Evolutionary conservation across 1,140 invertebrate species (phyloP).

Genomic region (Drosophila setifemur): DNA sequence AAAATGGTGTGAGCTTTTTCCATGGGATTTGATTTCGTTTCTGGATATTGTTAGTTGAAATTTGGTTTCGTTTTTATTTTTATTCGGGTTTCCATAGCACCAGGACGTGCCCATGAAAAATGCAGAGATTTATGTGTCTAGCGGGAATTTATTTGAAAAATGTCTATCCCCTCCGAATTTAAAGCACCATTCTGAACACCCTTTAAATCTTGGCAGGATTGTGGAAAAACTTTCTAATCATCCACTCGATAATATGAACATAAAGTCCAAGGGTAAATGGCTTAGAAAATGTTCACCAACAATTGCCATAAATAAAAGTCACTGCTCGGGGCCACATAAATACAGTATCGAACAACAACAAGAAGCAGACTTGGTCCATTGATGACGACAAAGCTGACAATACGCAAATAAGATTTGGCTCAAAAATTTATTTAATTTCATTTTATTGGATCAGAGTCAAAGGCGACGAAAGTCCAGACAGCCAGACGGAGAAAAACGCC

Average conservation of each 20-base stretch:
- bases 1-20: background rate
- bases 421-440: slow-evolving; percentile 79
- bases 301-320: slow-evolving; percentile 71
- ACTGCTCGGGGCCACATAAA: slow-evolving; percentile 43
- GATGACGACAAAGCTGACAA: slow-evolving; percentile 61
- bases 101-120: background rate
- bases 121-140: background rate
- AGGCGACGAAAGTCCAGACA: slow-evolving; percentile 51
- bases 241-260: slow-evolving; percentile 57
- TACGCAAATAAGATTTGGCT: slow-evolving; percentile 79
- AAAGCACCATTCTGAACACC: background rate
- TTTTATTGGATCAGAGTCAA: slow-evolving; percentile 71
- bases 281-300: slow-evolving; percentile 75
- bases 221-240: slow-evolving; percentile 26
- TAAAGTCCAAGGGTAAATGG: slow-evolving; percentile 74
- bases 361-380: slow-evolving; percentile 9
- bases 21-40: too few species aligned
- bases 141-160: background rate
- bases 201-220: background rate
- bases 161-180: background rate
- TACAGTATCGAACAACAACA: slow-evolving; percentile 49
- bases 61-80: too few species aligned
- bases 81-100: too few species aligned
- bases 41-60: too few species aligned
- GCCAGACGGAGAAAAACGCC: slow-evolving; percentile 4